Percentiles rank a stretch among this genome's conserved stretches.
phyloP scores from a whole-genome alignment of 2,113 vertebrate species.

The Rousettus leschenaultii region DNA sequence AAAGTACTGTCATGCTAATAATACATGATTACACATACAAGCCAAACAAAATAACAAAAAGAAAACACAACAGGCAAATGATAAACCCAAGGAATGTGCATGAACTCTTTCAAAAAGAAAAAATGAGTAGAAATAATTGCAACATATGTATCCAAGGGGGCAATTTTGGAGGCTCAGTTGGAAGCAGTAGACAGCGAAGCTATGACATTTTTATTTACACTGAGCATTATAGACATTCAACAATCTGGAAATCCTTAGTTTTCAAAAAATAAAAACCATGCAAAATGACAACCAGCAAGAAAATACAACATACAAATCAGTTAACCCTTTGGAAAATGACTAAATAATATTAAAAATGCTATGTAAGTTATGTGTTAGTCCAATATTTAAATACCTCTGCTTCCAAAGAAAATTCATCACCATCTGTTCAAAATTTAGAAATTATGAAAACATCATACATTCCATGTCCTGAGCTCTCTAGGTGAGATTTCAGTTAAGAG shows the following conservation, averaged over 20 bases:
- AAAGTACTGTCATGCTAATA: constrained; percentile 39
- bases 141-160: neutral
- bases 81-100: neutral
- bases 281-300: neutral
- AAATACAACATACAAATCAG: neutral
- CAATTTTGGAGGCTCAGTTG: neutral
- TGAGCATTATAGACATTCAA: neutral
- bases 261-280: neutral
- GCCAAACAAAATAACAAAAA: constrained; percentile 13
- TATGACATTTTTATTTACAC: fast-evolving
- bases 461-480: neutral
- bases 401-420: neutral
- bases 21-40: neutral
- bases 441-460: neutral
- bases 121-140: neutral
- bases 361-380: neutral
- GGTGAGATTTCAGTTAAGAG: neutral
- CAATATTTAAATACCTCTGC: neutral
- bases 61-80: neutral
- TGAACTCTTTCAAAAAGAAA: neutral
- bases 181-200: fast-evolving
- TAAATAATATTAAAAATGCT: neutral
- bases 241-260: neutral
- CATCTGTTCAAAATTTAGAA: neutral
- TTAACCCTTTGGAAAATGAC: neutral